These are phyloP conservation scores for Pitangus sulphuratus DNA, from an alignment of 2,797 vertebrate species.

Conservation along the genomic window DNA sequence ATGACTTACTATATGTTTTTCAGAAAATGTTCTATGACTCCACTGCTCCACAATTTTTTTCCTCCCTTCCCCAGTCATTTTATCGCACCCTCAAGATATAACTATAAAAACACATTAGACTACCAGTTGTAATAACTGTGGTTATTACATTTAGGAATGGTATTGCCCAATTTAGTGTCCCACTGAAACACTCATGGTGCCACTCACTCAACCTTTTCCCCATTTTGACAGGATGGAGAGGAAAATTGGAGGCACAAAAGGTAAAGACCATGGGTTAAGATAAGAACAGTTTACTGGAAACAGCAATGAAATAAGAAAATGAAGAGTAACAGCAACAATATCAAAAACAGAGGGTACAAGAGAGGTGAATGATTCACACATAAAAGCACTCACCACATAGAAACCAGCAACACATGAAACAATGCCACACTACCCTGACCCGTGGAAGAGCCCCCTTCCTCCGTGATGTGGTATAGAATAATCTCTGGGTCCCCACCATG, in stretches of 20 bases:
- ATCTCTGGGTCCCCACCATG: background rate
- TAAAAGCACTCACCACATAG: background rate
- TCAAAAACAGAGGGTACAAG: background rate
- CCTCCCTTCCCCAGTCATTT: background rate
- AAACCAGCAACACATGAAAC: rapidly evolving
- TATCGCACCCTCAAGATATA: background rate
- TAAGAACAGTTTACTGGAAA: background rate
- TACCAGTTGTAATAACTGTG: background rate
- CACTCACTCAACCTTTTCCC: too few relatives aligned
- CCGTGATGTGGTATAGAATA: background rate
- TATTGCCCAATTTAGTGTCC: background rate
- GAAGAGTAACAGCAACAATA: background rate
- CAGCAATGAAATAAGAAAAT: background rate
- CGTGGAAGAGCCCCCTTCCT: rapidly evolving
- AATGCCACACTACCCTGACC: rapidly evolving
- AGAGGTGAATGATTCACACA: background rate
- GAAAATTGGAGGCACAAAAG: background rate
- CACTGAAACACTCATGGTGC: background rate
- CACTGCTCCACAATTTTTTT: background rate
- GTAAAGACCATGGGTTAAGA: background rate
- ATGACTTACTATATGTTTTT: background rate
- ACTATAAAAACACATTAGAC: background rate
- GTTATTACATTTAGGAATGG: background rate
- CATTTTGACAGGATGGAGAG: background rate
- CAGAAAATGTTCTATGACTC: background rate